Conservation (phyloP, 2,113 vertebrate species). For the Ursus arctos region DNA sequence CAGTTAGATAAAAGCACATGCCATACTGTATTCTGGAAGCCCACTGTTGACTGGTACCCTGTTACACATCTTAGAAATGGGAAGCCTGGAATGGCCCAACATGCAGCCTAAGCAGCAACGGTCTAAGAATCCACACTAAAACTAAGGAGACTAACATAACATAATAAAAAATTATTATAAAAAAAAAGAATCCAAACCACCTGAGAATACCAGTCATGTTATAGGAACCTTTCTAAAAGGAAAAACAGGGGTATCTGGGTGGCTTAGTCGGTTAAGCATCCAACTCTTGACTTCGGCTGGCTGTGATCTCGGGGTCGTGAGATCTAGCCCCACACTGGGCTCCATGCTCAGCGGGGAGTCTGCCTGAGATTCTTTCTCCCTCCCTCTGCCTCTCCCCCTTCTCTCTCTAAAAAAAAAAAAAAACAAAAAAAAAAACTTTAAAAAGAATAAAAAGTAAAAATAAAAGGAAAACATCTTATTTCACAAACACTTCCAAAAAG, state of each 20-base stretch:
- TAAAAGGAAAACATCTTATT: not conserved
- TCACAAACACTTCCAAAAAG: conserved; percentile 32
- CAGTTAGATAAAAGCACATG: conserved; percentile 15
- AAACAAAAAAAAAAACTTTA: not conserved
- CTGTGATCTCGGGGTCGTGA: not conserved
- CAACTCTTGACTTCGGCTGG: not conserved
- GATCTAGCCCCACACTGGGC: not conserved
- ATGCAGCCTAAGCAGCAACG: not conserved
- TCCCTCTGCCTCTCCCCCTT: not conserved
- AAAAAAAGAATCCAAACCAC: conserved; percentile 8
- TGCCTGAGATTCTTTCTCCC: not conserved
- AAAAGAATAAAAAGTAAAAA: not conserved
- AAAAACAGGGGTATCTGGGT: not conserved
- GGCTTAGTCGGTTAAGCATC: not conserved
- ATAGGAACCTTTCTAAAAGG: not conserved
- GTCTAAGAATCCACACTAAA: conserved; percentile 9
- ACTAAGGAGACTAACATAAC: no score
- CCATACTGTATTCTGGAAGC: not conserved
- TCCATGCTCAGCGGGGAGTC: not conserved
- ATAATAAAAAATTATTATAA: no score
- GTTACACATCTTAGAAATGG: not conserved
- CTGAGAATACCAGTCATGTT: not conserved
- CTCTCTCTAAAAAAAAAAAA: not conserved
- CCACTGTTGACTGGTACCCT: not conserved
- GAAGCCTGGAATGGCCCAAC: not conserved